These are phyloP conservation scores for Chiloscyllium punctatum DNA, from an alignment of 2,797 vertebrate species.

Conservation along the genomic window DNA sequence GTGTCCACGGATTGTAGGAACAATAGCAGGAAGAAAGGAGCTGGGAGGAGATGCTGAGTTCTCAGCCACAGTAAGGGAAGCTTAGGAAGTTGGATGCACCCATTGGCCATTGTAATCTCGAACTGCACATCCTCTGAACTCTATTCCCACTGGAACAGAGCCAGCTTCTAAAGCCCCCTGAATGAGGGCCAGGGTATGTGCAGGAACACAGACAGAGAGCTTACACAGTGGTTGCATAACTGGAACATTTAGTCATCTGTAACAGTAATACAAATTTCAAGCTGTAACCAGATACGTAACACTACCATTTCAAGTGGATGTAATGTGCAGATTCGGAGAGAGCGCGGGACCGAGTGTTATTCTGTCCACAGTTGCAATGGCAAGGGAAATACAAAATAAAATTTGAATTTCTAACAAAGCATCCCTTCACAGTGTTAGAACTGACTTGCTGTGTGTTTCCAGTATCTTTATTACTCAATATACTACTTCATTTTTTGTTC, in stretches of 20 bases:
- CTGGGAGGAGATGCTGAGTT: background rate
- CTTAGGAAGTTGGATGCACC: conserved; percentile 27
- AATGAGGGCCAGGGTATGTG: background rate
- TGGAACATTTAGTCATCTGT: background rate
- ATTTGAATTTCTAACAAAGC: background rate
- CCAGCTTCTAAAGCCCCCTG: background rate
- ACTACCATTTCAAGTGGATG: background rate
- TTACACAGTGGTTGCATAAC: background rate
- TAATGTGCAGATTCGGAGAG: background rate
- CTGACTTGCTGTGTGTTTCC: background rate
- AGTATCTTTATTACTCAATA: background rate
- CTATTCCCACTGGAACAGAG: background rate
- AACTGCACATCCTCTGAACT: background rate
- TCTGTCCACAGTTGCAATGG: background rate
- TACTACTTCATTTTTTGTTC: background rate
- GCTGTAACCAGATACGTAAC: background rate
- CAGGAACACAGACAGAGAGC: background rate
- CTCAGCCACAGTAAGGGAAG: background rate
- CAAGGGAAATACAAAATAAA: background rate
- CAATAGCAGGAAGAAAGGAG: background rate
- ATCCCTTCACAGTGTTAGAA: background rate
- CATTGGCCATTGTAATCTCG: background rate
- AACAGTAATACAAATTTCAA: background rate
- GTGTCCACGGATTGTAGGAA: background rate
- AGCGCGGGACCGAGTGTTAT: background rate